Evolutionary conservation across 1,140 invertebrate genomes (phyloP).

Genomic region (Rhagoletis pomonella): DNA sequence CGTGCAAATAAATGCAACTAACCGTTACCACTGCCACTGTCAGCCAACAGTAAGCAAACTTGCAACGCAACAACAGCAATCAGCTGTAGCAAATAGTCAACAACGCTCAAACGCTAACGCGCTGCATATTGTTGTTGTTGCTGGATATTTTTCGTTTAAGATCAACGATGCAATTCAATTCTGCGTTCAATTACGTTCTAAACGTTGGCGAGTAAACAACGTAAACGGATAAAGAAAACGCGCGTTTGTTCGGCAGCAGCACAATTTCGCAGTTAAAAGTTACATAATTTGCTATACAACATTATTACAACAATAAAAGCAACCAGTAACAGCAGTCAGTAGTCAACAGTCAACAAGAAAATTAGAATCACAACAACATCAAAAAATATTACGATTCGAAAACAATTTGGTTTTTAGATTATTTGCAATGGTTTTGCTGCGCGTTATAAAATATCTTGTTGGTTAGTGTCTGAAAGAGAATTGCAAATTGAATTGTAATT

Average conservation of each 20-base stretch:
- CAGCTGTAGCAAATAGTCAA: background rate
- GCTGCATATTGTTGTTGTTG: background rate
- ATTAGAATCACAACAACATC: background rate
- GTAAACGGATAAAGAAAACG: background rate
- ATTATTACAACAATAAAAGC: background rate
- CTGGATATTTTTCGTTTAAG: slow-evolving; percentile 9
- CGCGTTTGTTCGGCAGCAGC: no score
- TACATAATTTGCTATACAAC: background rate
- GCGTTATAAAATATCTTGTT: slow-evolving; percentile 55
- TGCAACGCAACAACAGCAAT: background rate
- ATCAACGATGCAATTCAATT: slow-evolving; percentile 63
- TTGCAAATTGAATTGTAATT: background rate
- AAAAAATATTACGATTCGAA: background rate
- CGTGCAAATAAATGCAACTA: slow-evolving; percentile 37
- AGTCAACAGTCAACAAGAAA: background rate
- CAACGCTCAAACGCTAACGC: background rate
- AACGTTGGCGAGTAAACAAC: slow-evolving; percentile 69
- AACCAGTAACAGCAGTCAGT: background rate
- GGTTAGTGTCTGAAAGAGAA: slow-evolving; percentile 49
- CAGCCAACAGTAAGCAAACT: background rate
- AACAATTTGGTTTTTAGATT: background rate
- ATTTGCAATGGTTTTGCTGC: slow-evolving; percentile 67
- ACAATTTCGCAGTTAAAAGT: no score
- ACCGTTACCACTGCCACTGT: slow-evolving; percentile 48
- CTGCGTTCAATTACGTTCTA: slow-evolving; percentile 71